Evolutionary conservation across 2,113 vertebrate genomes (phyloP).

Genomic region (Vulpes vulpes): DNA sequence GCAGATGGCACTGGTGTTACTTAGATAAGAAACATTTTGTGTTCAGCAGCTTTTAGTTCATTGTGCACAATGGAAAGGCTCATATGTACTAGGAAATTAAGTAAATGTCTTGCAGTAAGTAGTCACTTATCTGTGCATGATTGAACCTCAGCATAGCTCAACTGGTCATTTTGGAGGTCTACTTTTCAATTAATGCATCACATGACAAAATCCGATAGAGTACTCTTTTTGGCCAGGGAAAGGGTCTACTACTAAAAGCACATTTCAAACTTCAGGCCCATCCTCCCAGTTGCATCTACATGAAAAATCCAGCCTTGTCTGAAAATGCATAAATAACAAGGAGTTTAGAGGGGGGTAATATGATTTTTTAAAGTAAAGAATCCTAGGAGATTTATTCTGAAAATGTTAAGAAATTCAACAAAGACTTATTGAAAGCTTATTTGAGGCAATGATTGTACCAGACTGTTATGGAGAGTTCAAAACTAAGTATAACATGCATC

Average conservation of each 20-base stretch:
- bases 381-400: not conserved
- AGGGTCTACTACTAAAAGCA: slow-evolving; percentile 25
- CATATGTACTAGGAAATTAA: not conserved
- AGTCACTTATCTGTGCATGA: slow-evolving; percentile 55
- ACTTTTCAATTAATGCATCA: slow-evolving; percentile 70
- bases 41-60: not conserved
- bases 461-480: not conserved
- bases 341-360: not conserved
- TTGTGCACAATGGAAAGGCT: slow-evolving; percentile 29
- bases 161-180: slow-evolving; percentile 60
- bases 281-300: slow-evolving; percentile 18
- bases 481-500: not conserved
- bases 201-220: slow-evolving; percentile 47
- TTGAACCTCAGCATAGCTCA: slow-evolving; percentile 47
- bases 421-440: not conserved
- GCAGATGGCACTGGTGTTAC: slow-evolving; percentile 84
- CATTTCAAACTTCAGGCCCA: not conserved
- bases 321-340: not conserved
- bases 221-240: slow-evolving; percentile 50
- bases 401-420: slow-evolving; percentile 2
- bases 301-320: not conserved
- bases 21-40: not conserved
- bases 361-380: slow-evolving; percentile 1
- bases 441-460: not conserved
- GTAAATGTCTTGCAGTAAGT: slow-evolving; percentile 38